Evolutionary conservation across 53 echinoderm and acorn worm species (phyloP), one percentile per base, ranked within the genome.

Genomic region (Mesocentrotus franciscanus): DNA sequence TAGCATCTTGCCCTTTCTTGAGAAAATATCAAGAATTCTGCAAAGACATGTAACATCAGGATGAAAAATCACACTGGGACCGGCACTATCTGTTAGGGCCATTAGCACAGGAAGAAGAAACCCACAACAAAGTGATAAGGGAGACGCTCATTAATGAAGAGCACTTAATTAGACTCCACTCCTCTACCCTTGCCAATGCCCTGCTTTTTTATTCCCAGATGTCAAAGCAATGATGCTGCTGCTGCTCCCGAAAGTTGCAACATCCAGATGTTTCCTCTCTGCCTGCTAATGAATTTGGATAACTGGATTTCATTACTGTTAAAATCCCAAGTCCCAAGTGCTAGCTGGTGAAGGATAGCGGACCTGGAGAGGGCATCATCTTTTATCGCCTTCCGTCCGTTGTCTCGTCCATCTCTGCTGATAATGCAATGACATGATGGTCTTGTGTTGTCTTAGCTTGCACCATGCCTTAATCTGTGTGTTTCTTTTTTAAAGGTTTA

Each of bases 61-160:
- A 39, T 87, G 58, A 87, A 29, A 57, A 87, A 58, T 87, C 29
- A 15, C n/a, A 66, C 36, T 34, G 68, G 39, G 66, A 34, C 61
- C 20, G 35, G 68, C 60, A 59, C 91, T 61, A 91, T 91, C 92
- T 92, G 92, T 49, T 17, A 13, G 6, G 36, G 32, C 71, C 75
- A 92, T 92, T 72, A 92, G 74, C 49, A 74, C 72, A 92, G 92
- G 92, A 92, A 92, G 72, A 75, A 72, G 74, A 70, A 92, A 49
- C 74, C 74, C 20, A n/a, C 71, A 92, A 74, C 72, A 91, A 33
- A 92, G 92, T 72, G 92, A 92, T 92, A 92, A 92, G 74, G 74
- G 92, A 92, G 71, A 56, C 16, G 91, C 91, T 91, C 91, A 24
- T 92, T 92, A 72, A 92, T 92, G 92, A 74, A 92, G 92, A 92